Conservation (phyloP, 2,888 invertebrate species). For the Poecilobothrus nobilitatus region DNA sequence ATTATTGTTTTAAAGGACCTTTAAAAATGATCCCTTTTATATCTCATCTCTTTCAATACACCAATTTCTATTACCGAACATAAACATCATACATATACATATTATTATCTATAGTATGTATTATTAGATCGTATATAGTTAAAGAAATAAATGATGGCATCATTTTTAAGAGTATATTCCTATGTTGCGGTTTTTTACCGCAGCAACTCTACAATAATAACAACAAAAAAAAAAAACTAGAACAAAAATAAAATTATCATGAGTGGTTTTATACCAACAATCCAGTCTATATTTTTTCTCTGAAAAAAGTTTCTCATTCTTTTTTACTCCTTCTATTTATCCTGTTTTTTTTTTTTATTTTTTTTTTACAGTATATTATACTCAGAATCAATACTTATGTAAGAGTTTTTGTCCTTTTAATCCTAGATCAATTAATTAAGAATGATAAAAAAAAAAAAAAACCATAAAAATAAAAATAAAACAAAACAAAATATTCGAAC, state of each 20-base stretch:
- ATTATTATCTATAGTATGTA: no score
- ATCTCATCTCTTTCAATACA: no score
- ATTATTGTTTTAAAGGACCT: no score
- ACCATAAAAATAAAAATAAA: no score
- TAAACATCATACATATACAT: not conserved
- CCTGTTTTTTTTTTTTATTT: not conserved
- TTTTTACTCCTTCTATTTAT: no score
- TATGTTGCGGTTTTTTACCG: constrained; percentile 1
- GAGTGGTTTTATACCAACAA: constrained; percentile 2
- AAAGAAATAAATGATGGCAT: not conserved
- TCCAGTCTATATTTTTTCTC: not conserved
- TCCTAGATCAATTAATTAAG: constrained; percentile 4
- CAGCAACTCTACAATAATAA: not conserved
- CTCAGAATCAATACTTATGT: not conserved
- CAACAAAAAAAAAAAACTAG: no score
- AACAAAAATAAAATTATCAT: not conserved
- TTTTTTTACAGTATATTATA: not conserved
- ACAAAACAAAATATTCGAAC: not conserved
- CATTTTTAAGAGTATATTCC: not conserved
- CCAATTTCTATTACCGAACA: no score
- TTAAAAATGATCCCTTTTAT: no score
- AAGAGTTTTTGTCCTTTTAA: constrained; percentile 2
- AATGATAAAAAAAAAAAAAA: not conserved
- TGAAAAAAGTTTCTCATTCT: not conserved
- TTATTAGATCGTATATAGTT: not conserved